Evolutionary conservation across 2,888 invertebrate genomes (phyloP).

Genomic region (Pterobdella sp.): DNA sequence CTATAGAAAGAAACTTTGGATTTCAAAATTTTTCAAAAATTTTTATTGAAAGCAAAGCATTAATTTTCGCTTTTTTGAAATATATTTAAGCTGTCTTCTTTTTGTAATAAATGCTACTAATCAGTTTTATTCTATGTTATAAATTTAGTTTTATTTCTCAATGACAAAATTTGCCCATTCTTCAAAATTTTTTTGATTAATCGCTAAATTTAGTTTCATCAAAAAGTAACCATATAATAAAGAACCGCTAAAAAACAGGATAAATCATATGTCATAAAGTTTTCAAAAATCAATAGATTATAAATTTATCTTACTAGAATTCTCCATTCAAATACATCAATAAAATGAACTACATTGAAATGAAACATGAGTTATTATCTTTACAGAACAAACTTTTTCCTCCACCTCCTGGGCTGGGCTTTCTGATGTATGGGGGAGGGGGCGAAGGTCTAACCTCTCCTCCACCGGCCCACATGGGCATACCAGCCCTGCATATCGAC

Average conservation of each 20-base stretch:
- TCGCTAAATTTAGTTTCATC: too few species aligned
- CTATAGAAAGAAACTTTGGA: too few species aligned
- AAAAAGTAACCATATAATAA: neutral
- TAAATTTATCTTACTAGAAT: neutral
- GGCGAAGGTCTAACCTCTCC: constrained; percentile 26
- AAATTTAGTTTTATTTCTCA: neutral
- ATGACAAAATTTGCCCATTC: neutral
- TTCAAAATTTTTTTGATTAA: neutral
- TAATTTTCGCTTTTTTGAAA: too few species aligned
- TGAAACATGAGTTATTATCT: too few species aligned
- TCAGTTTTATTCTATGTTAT: neutral
- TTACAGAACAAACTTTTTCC: constrained; percentile 29
- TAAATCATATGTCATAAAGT: neutral
- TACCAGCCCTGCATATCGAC: constrained; percentile 30
- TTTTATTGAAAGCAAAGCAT: too few species aligned
- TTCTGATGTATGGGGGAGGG: constrained; percentile 19
- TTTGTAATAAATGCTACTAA: too few species aligned
- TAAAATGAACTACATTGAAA: neutral
- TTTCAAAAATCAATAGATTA: neutral
- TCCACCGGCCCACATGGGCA: constrained; percentile 32
- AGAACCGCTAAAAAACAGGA: neutral
- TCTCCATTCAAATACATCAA: neutral
- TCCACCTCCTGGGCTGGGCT: constrained; percentile 26
- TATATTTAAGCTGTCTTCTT: too few species aligned
- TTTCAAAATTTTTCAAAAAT: too few species aligned